phyloP scores from a whole-genome alignment of 1,140 invertebrate genomes.

The Dryas iulia region DNA sequence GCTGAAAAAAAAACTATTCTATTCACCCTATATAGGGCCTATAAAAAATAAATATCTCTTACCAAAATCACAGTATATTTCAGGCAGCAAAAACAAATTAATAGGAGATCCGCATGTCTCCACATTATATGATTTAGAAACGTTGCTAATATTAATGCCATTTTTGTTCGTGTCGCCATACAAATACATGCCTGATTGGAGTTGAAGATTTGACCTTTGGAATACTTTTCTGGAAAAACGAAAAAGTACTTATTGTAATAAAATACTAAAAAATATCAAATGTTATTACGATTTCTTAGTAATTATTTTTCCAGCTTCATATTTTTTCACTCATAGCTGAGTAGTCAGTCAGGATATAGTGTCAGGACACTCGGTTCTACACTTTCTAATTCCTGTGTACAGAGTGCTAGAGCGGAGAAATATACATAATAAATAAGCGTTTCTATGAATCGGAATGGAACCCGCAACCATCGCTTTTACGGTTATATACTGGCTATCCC shows the following conservation, averaged over 20 bases:
- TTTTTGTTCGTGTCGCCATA: conserved; percentile 72
- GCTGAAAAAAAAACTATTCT: too few species aligned
- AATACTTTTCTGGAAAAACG: conserved; percentile 85
- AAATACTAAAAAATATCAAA: not conserved
- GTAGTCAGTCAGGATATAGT: too few species aligned
- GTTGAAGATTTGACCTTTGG: conserved; percentile 85
- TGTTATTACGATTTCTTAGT: not conserved
- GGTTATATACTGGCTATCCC: too few species aligned
- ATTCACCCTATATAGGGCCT: too few species aligned
- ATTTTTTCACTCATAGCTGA: too few species aligned
- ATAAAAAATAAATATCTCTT: conserved; percentile 41
- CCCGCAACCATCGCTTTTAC: too few species aligned
- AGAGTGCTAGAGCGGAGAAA: too few species aligned
- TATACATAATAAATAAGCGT: too few species aligned
- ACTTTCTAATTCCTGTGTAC: too few species aligned
- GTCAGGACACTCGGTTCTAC: too few species aligned
- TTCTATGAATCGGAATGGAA: too few species aligned
- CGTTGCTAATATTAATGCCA: conserved; percentile 70
- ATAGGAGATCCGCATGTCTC: conserved; percentile 81
- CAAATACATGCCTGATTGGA: conserved; percentile 85
- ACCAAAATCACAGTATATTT: conserved; percentile 82
- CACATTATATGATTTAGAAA: conserved; percentile 80
- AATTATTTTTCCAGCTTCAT: not conserved
- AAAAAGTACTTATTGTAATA: conserved; percentile 18
- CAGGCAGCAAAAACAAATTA: conserved; percentile 88